Conservation (phyloP, 2,113 vertebrate species). For the Psilopogon haemacephalus region DNA sequence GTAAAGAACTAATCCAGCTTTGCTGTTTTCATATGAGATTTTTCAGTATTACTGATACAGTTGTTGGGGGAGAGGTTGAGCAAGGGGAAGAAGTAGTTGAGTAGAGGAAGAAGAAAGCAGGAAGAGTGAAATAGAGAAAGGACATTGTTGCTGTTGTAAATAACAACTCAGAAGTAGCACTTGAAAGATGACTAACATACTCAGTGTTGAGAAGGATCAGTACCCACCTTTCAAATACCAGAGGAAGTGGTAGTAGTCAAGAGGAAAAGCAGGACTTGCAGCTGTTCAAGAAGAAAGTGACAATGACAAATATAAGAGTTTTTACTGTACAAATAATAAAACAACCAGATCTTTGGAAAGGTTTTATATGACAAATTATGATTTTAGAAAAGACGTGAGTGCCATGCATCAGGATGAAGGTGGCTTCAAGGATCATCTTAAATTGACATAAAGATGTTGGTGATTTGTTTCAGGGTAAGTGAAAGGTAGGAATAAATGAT, state of each 20-base stretch:
- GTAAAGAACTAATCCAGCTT: background rate
- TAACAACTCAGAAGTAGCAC: background rate
- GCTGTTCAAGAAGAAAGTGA: background rate
- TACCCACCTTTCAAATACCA: background rate
- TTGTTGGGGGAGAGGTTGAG: rapidly evolving
- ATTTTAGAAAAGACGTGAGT: background rate
- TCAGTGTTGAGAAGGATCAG: background rate
- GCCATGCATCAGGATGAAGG: background rate
- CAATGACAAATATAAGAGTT: background rate
- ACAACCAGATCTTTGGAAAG: background rate
- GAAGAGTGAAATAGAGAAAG: background rate
- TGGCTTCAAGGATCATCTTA: background rate
- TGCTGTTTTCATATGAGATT: background rate
- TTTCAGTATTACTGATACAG: background rate
- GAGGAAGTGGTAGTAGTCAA: background rate
- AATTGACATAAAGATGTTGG: background rate
- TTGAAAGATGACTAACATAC: rapidly evolving
- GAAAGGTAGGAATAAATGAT: background rate
- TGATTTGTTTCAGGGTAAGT: background rate
- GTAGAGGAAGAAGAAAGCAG: background rate
- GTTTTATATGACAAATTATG: background rate
- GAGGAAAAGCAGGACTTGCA: background rate
- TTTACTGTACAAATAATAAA: background rate
- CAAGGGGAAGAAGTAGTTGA: background rate
- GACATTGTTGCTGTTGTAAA: background rate